phyloP scores from a whole-genome alignment of 2,113 vertebrate species.

The Microcebus ravelobensis region DNA sequence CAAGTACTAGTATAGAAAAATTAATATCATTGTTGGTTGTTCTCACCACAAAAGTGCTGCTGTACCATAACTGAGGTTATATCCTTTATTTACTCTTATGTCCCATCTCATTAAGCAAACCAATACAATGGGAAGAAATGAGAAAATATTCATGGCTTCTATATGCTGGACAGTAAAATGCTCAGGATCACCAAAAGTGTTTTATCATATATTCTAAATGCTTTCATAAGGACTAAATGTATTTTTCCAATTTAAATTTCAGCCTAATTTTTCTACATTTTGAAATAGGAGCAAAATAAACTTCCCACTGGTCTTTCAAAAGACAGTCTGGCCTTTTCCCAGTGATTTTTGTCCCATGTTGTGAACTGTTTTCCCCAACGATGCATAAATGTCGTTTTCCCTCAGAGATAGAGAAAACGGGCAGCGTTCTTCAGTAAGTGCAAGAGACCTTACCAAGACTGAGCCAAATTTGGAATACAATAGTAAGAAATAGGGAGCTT shows the following conservation, averaged over 20 bases:
- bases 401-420: not conserved
- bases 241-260: not conserved
- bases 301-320: not conserved
- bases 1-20: not conserved
- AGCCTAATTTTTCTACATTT: not conserved
- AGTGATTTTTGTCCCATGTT: not conserved
- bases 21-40: not conserved
- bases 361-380: not conserved
- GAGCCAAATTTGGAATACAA: conserved; percentile 17
- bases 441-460: not conserved
- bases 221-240: not conserved
- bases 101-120: not conserved
- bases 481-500: not conserved
- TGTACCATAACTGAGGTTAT: not conserved
- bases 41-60: not conserved
- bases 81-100: not conserved
- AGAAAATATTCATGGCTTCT: not conserved
- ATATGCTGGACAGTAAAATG: not conserved
- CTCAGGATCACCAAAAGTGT: not conserved
- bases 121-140: not conserved
- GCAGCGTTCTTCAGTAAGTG: not conserved
- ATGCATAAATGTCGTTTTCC: not conserved
- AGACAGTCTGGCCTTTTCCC: not conserved
- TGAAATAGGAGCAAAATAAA: not conserved
- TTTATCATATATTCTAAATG: not conserved